These are phyloP conservation scores for Leptodactylus fuscus DNA, from an alignment of 2,113 vertebrate species.

Conservation along the genomic window DNA sequence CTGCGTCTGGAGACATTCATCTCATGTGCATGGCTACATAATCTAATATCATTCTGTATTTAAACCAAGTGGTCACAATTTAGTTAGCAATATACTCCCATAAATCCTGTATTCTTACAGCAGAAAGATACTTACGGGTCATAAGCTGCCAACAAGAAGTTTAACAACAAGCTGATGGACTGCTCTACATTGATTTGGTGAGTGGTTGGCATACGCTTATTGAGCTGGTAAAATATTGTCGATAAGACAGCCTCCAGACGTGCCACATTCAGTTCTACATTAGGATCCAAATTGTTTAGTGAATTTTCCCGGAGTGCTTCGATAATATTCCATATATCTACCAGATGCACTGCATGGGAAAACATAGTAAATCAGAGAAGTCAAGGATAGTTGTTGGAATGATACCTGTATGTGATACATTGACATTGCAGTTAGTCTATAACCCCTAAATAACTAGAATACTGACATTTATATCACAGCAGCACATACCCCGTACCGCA, in stretches of 20 bases:
- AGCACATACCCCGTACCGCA: no score
- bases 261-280: constrained; percentile 86
- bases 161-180: constrained; percentile 91
- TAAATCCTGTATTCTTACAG: no score
- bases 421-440: no score
- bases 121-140: constrained; percentile 84
- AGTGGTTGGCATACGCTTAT: constrained; percentile 96
- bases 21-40: no score
- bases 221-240: constrained; percentile 96
- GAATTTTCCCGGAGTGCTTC: constrained; percentile 94
- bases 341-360: constrained; percentile 85
- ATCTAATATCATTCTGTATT: no score
- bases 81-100: no score
- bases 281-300: constrained; percentile 90
- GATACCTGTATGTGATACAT: no score
- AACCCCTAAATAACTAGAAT: no score
- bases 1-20: no score
- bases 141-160: constrained; percentile 94
- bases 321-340: constrained; percentile 98
- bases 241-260: constrained; percentile 93
- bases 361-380: neutral
- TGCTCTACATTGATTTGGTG: constrained; percentile 96
- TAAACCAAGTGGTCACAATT: neutral
- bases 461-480: no score
- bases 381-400: neutral